Base-by-base conservation (phyloP, 1,140 invertebrate genomes). In the Pseudobourletiella spinata region DNA sequence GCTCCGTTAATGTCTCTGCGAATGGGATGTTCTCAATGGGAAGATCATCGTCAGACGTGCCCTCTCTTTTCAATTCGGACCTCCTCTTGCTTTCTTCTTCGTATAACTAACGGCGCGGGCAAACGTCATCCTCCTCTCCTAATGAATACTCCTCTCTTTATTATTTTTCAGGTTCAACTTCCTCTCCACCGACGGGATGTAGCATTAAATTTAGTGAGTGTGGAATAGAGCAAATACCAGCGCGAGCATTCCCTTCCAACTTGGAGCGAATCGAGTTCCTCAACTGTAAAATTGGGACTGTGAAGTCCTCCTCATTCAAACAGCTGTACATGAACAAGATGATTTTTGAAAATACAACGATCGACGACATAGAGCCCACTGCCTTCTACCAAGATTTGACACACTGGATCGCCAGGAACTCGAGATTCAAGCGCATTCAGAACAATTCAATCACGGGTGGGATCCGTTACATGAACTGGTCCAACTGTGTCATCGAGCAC, bases 291-390 rank as follows among this genome's bases (percentile, higher is more conserved):
- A 80, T 84, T 1, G 73, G 75, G 24, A 74, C 73, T 1, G 80
- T 88, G 18, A 74, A 76, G 1, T 73, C 77, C 30, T 77, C 82
- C 6, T 84, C 85, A 1, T 87, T 88, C 70, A 80, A 78, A 39
- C 81, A 84, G 0, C 80, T 82, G 61, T 78, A 78, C 28, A 82
- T 86, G 54, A 78, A 79, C 62, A 76, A 77, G 44, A 78, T 88
- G 2, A 76, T 75, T 58, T 79, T 86, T 16, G 76, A 78, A 46
- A 82, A 86, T 70, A 80, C 81, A 22, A 78, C 80, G 1, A 79
- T 87, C 39, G 69, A 76, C 8, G 73, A 76, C 42, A 79, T 88
- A 14, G 78, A 82, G 71, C 72, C 76, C 6, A 80, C 80, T 24
- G 83, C 86, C 2, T 85, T 87, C 69, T 80, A 79, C n/a, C 76